Conservation (phyloP, 2,888 invertebrate genomes). For the Lasius platythorax region DNA sequence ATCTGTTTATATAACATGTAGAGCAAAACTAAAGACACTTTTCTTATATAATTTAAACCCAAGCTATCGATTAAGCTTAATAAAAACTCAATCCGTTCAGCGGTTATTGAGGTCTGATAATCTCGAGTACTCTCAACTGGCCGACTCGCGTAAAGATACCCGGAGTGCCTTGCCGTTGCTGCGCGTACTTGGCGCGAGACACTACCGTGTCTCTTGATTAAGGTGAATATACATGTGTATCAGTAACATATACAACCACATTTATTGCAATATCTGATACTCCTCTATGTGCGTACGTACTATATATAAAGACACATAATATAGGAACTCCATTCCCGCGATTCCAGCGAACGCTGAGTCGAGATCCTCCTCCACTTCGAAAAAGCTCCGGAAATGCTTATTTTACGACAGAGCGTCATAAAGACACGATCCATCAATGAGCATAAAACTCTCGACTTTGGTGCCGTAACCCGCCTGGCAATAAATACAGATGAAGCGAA, state of each 20-base stretch:
- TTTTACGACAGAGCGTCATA: conserved; percentile 72
- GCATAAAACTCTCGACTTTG: conserved; percentile 72
- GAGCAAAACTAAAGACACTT: too few relatives aligned
- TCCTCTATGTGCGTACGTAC: conserved; percentile 6
- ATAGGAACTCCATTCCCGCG: conserved; percentile 59
- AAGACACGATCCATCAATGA: conserved; percentile 75
- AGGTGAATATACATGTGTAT: conserved; percentile 2
- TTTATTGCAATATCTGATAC: conserved; percentile 60
- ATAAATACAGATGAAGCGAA: conserved; percentile 69
- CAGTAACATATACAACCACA: conserved; percentile 56
- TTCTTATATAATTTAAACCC: too few relatives aligned
- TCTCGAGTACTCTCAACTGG: too few relatives aligned
- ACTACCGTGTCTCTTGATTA: too few relatives aligned
- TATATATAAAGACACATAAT: conserved; percentile 10
- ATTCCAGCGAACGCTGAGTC: conserved; percentile 32
- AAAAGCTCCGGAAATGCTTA: conserved; percentile 67
- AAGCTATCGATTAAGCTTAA: too few relatives aligned
- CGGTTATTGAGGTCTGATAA: too few relatives aligned
- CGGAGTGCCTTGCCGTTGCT: too few relatives aligned
- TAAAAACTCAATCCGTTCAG: too few relatives aligned
- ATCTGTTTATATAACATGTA: too few relatives aligned
- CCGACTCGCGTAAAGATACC: too few relatives aligned
- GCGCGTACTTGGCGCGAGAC: too few relatives aligned
- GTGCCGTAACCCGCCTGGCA: conserved; percentile 50
- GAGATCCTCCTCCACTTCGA: conserved; percentile 49